Percentiles rank a stretch among this genome's conserved stretches.
These are phyloP conservation scores for Drosophila buzzatii DNA, from an alignment of 2,888 invertebrate genomes.

Conservation along the genomic window DNA sequence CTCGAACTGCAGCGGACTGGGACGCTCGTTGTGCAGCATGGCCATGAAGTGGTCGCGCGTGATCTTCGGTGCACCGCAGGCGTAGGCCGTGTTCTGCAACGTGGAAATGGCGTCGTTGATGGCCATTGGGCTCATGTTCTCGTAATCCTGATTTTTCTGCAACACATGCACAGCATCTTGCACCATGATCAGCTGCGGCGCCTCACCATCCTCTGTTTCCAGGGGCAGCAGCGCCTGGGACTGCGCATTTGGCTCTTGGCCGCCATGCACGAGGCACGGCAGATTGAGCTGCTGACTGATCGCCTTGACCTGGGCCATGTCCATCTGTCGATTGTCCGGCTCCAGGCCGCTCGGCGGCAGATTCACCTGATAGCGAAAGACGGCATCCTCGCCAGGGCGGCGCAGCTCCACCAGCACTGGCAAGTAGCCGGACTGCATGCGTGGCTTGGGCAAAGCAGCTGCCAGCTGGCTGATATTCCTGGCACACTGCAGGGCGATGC, in stretches of 20 bases:
- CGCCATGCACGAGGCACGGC: constrained; percentile 39
- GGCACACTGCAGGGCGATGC: constrained; percentile 63
- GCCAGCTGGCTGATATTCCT: constrained; percentile 50
- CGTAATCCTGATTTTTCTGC: not conserved
- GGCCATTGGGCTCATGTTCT: not conserved
- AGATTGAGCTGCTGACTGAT: constrained; percentile 28
- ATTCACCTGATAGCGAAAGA: constrained; percentile 65
- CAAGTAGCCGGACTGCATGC: constrained; percentile 42
- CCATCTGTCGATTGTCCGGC: not conserved
- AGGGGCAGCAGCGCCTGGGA: not conserved
- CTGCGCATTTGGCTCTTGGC: not conserved
- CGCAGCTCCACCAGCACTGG: constrained; percentile 66
- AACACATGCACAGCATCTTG: constrained; percentile 43
- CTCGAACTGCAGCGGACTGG: constrained; percentile 33
- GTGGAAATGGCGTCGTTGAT: constrained; percentile 17
- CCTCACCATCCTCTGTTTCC: not conserved
- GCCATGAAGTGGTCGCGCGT: constrained; percentile 46
- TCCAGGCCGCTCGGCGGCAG: constrained; percentile 32
- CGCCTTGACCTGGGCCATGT: constrained; percentile 14
- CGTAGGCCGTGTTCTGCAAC: constrained; percentile 14
- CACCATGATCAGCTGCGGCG: constrained; percentile 34
- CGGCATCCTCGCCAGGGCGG: constrained; percentile 36
- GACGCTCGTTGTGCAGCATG: constrained; percentile 23
- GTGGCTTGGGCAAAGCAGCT: constrained; percentile 43
- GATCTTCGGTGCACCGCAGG: constrained; percentile 7